Conservation (phyloP, 2,797 vertebrate species). For the Neosalanx taihuensis region DNA sequence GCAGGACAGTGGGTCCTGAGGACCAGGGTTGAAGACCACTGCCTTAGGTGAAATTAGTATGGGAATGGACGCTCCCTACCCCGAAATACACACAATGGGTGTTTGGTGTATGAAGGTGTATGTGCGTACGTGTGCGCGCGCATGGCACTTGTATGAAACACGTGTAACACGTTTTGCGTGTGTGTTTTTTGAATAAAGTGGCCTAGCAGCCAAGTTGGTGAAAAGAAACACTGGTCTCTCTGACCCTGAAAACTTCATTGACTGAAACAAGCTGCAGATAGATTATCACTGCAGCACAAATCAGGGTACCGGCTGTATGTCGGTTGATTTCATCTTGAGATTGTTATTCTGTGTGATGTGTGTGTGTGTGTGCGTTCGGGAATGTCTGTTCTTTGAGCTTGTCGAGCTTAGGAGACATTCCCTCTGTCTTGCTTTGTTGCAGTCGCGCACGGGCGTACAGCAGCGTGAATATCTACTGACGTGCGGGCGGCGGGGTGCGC, state of each 20-base stretch:
- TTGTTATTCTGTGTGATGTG: conserved; percentile 29
- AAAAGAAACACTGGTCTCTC: too few species aligned
- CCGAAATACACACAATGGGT: background rate
- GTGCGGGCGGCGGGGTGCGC: conserved; percentile 7
- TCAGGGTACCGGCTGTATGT: too few species aligned
- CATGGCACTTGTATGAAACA: conserved; percentile 39
- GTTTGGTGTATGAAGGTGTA: conserved; percentile 1
- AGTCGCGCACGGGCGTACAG: background rate
- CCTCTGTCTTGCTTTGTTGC: background rate
- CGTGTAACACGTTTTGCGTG: background rate
- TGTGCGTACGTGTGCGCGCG: conserved; percentile 31
- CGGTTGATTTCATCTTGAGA: background rate
- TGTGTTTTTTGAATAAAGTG: conserved; percentile 47
- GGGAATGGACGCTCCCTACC: background rate
- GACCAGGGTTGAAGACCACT: too few species aligned
- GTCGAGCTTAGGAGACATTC: background rate
- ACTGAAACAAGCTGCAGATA: too few species aligned
- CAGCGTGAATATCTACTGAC: background rate
- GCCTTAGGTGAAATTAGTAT: conserved; percentile 9
- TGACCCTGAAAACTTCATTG: too few species aligned
- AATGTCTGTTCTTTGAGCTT: conserved; percentile 1
- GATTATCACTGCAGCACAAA: too few species aligned
- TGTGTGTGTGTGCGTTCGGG: conserved; percentile 6
- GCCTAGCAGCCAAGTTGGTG: too few species aligned
- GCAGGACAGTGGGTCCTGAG: too few species aligned